Percentiles rank a stretch among this genome's conserved stretches.
These are phyloP conservation scores for Altica lythri DNA, from an alignment of 2,888 invertebrate species.

Conservation along the genomic window DNA sequence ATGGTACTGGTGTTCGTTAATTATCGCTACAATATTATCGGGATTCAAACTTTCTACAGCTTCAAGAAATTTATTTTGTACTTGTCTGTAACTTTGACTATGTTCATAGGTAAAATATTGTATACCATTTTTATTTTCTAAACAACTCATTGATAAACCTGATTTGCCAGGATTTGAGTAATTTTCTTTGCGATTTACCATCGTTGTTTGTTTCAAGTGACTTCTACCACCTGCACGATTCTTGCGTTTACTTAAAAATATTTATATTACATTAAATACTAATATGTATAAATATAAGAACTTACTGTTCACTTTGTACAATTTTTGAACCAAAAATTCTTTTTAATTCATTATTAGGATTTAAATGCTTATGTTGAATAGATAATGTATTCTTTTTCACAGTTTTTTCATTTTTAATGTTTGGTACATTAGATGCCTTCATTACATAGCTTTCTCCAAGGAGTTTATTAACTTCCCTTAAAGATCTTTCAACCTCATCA, in stretches of 20 bases:
- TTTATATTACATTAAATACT: conserved; percentile 8
- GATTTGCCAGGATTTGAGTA: conserved; percentile 75
- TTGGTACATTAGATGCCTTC: conserved; percentile 24
- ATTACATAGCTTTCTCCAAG: conserved; percentile 61
- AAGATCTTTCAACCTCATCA: conserved; percentile 71
- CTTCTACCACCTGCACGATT: conserved; percentile 62
- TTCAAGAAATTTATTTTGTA: conserved; percentile 74
- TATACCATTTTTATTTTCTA: conserved; percentile 60
- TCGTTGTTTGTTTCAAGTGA: conserved; percentile 67
- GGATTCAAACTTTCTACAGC: conserved; percentile 81
- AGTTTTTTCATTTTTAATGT: conserved; percentile 45
- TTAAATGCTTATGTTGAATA: conserved; percentile 73
- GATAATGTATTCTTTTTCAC: conserved; percentile 61
- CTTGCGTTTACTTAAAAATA: conserved; percentile 60
- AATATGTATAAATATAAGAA: conserved; percentile 11
- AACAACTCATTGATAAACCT: conserved; percentile 72
- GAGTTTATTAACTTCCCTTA: conserved; percentile 70
- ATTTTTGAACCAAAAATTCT: conserved; percentile 81
- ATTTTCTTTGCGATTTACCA: conserved; percentile 71
- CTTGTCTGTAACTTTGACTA: conserved; percentile 71
- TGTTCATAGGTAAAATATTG: conserved; percentile 78
- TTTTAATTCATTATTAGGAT: conserved; percentile 80
- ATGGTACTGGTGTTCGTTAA: conserved; percentile 78
- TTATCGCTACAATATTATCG: conserved; percentile 75
- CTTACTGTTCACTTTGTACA: conserved; percentile 66